Conservation (phyloP, 2,888 invertebrate species). For the Oligia latruncula region DNA sequence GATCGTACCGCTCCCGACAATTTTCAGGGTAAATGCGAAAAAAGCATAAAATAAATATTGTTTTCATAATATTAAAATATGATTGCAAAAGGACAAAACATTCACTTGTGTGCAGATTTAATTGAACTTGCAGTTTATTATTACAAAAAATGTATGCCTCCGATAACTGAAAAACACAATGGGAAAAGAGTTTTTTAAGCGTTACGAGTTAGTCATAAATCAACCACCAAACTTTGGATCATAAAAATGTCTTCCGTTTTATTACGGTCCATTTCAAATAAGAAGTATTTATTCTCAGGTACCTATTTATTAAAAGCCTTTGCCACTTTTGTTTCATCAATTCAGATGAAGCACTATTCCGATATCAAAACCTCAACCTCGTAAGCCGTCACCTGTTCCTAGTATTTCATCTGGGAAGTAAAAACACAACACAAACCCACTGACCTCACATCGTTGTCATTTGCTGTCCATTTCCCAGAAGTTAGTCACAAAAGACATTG, state of each 20-base stretch:
- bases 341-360: not conserved
- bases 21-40: not conserved
- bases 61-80: not conserved
- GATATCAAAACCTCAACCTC: not conserved
- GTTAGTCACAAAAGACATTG: not conserved
- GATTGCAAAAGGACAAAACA: not conserved
- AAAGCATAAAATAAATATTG: not conserved
- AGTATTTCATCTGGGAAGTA: not conserved
- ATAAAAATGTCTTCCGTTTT: constrained; percentile 8
- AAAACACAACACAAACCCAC: not conserved
- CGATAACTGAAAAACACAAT: not conserved
- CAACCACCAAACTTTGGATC: not conserved
- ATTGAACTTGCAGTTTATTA: not conserved
- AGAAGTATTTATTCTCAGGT: not conserved
- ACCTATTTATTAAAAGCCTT: not conserved
- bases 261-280: not conserved
- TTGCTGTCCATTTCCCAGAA: not conserved
- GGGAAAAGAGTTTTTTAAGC: not conserved
- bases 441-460: not conserved
- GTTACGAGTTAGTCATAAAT: not conserved
- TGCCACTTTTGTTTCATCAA: not conserved
- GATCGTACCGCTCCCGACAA: not conserved
- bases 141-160: not conserved
- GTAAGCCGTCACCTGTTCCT: not conserved
- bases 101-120: not conserved